Conservation (phyloP, 2,888 invertebrate genomes). For the Rhingia campestris region DNA sequence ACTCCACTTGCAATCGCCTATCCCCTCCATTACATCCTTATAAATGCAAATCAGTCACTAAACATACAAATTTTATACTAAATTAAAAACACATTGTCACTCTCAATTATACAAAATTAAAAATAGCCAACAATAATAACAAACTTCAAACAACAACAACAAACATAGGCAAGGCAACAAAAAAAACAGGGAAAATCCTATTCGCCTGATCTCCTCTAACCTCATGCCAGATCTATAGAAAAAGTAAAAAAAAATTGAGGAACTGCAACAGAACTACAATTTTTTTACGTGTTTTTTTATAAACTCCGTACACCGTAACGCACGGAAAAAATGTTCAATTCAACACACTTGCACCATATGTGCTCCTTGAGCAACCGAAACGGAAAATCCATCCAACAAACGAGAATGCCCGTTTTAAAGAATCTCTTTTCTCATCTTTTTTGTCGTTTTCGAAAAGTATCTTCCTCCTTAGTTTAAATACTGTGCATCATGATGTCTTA, state of each 20-base stretch:
- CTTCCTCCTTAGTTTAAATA: conserved; percentile 79
- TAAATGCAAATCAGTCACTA: conserved; percentile 59
- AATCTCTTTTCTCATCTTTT: conserved; percentile 25
- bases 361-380: conserved; percentile 75
- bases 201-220: conserved; percentile 70
- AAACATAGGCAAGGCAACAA: conserved; percentile 3
- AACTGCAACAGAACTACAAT: conserved; percentile 39
- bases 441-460: conserved; percentile 53
- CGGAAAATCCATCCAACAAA: conserved; percentile 61
- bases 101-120: conserved; percentile 70
- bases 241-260: conserved; percentile 12
- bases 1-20: conserved; percentile 8
- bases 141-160: conserved; percentile 35
- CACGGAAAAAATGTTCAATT: conserved; percentile 63
- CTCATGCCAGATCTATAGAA: conserved; percentile 64
- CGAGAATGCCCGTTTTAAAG: conserved; percentile 68
- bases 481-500: conserved; percentile 78
- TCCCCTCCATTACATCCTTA: conserved; percentile 28
- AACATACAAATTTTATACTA: conserved; percentile 74
- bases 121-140: conserved; percentile 68
- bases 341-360: conserved; percentile 81
- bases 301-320: conserved; percentile 51
- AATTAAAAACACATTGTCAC: conserved; percentile 83
- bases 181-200: conserved; percentile 44
- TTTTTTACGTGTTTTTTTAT: conserved; percentile 1